These are phyloP conservation scores for Boulengeromyrus knoepffleri DNA, from an alignment of 2,113 vertebrate genomes.

Conservation along the genomic window DNA sequence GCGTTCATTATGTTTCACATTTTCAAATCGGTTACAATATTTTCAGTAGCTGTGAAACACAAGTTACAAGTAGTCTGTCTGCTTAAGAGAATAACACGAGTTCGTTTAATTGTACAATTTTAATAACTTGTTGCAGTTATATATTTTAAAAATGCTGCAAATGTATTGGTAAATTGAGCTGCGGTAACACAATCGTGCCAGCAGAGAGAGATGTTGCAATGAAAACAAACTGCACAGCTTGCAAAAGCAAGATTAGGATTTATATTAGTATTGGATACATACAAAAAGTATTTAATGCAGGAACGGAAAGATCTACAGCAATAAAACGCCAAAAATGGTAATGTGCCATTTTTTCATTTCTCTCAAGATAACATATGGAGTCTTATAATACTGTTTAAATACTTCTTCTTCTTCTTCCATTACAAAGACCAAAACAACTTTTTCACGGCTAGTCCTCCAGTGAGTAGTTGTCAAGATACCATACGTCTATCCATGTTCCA, in stretches of 20 bases:
- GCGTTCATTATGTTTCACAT: background rate
- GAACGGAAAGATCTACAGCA: background rate
- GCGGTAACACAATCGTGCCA: background rate
- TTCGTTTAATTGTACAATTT: background rate
- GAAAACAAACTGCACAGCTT: background rate
- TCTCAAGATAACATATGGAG: background rate
- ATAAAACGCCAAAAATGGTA: background rate
- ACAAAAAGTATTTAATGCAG: background rate
- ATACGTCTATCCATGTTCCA: background rate
- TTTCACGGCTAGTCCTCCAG: background rate
- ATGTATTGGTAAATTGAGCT: background rate
- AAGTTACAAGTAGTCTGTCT: background rate
- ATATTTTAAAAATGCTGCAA: background rate
- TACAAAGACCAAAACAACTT: background rate
- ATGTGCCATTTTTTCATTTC: background rate
- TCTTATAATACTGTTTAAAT: background rate
- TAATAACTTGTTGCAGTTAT: background rate
- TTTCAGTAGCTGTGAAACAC: background rate
- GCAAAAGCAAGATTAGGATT: background rate
- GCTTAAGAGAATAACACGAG: background rate
- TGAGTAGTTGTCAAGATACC: background rate
- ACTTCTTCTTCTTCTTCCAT: background rate
- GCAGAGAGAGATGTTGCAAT: constrained; percentile 2
- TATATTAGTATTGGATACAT: background rate
- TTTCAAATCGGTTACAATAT: background rate